Evolutionary conservation across 1,140 invertebrate genomes (phyloP).

Genomic region (Achatina immaculata): DNA sequence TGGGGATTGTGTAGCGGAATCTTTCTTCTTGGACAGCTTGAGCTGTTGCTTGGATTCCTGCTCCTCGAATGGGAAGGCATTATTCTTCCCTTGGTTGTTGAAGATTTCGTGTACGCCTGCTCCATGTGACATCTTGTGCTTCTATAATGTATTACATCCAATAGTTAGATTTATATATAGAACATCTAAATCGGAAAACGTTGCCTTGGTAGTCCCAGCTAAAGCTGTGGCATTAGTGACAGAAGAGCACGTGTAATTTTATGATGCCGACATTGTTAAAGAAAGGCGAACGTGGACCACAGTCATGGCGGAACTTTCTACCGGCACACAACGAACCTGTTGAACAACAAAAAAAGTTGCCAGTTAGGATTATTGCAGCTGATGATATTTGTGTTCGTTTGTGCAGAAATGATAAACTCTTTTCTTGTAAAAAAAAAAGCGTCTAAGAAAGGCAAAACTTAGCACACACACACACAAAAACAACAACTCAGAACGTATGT

Average conservation of each 20-base stretch:
- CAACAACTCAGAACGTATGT: too few relatives aligned
- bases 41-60: constrained; percentile 35
- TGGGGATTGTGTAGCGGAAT: background rate
- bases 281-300: background rate
- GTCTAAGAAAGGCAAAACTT: too few relatives aligned
- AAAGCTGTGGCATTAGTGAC: background rate
- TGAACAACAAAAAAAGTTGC: too few relatives aligned
- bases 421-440: too few relatives aligned
- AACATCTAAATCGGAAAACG: background rate
- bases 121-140: constrained; percentile 15
- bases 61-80: constrained; percentile 30
- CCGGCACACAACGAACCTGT: too few relatives aligned
- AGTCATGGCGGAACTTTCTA: background rate
- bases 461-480: too few relatives aligned
- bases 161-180: background rate
- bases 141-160: background rate
- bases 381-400: too few relatives aligned
- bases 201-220: background rate
- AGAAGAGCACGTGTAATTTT: background rate
- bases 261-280: background rate
- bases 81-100: background rate
- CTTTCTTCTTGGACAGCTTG: constrained; percentile 32
- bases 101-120: constrained; percentile 39
- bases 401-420: too few relatives aligned
- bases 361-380: too few relatives aligned